Evolutionary conservation across 1,140 invertebrate species (phyloP).

Genomic region (Sipha flava): DNA sequence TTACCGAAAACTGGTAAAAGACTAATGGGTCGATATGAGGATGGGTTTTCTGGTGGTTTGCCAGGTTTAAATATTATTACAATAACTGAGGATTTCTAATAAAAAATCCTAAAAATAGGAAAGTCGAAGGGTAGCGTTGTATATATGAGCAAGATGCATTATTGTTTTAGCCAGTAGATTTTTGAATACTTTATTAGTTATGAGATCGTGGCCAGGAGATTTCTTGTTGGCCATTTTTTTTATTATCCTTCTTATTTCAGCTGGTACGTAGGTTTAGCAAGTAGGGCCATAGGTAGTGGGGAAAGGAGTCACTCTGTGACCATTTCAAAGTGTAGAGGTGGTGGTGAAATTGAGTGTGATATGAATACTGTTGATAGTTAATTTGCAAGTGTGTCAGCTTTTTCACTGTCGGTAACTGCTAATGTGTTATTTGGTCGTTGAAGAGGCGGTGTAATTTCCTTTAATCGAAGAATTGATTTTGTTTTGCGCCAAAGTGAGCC

Average conservation of each 20-base stretch:
- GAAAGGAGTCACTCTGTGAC: not conserved
- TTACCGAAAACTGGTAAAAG: constrained; percentile 40
- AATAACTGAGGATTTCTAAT: constrained; percentile 41
- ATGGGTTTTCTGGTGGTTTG: constrained; percentile 29
- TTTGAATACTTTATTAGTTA: not conserved
- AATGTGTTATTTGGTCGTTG: no score
- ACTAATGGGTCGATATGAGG: constrained; percentile 40
- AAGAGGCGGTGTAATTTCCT: not conserved
- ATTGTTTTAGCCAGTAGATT: no score
- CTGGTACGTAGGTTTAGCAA: not conserved
- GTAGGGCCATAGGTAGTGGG: not conserved
- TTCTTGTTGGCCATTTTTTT: not conserved
- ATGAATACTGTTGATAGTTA: no score
- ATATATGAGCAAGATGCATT: constrained; percentile 10
- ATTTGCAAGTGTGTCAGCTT: no score
- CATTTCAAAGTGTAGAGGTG: no score
- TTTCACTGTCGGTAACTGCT: no score
- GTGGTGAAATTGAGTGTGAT: no score
- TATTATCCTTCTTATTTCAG: not conserved
- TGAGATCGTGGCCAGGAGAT: not conserved
- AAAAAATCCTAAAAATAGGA: constrained; percentile 25
- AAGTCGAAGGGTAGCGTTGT: not conserved
- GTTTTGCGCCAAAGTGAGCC: not conserved
- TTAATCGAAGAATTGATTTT: not conserved
- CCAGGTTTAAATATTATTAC: constrained; percentile 40